Evolutionary conservation across 2,888 invertebrate species (phyloP), one percentile per base, ranked within the genome.

Genomic region (Mimachlamys varia): DNA sequence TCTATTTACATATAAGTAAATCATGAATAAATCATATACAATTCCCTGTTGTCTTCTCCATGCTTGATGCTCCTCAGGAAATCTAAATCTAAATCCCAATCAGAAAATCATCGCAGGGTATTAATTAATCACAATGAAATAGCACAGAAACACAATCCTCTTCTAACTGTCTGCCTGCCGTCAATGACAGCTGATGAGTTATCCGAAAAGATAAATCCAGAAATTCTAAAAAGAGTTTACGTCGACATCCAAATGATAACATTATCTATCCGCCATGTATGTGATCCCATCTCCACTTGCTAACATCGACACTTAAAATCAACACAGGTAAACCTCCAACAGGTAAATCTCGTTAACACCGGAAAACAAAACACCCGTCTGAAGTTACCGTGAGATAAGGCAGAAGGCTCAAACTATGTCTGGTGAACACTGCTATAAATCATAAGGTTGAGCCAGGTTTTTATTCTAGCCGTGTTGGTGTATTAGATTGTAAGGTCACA

Each of bases 371-470:
- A 33, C 76, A 33, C 22, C 76, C 76, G 76, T 76, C 33, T 76
- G 76, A 76, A 33, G 76, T 76, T 76, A 76, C 76, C 76, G 33
- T 76, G 76, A 76, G 76, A 76, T 76, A 76, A 76, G 33, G 15
- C 76, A 76, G 76, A 76, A 19, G 76, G 7, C 33, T n/a, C 62
- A 22, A 62, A 62, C 62, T 62, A 62, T 62, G 62, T 62, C n/a
- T 22, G 22, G 2, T 0, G 58, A 58, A 58, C 22, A 58, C 27
- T n/a, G 2, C 10, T 15, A 33, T 76, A 76, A 76, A 76, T 76
- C 76, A 76, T 76, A 76, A 33, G 33, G 27, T 17, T 19, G 58
- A 58, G 62, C 62, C 62, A 22, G 76, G 76, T 76, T 76, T 58
- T 19, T n/a, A n/a, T n/a, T 58, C 19, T 19, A 22, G 33, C 10